Conservation (phyloP, 2,113 vertebrate species). For the Tapirus terrestris region DNA sequence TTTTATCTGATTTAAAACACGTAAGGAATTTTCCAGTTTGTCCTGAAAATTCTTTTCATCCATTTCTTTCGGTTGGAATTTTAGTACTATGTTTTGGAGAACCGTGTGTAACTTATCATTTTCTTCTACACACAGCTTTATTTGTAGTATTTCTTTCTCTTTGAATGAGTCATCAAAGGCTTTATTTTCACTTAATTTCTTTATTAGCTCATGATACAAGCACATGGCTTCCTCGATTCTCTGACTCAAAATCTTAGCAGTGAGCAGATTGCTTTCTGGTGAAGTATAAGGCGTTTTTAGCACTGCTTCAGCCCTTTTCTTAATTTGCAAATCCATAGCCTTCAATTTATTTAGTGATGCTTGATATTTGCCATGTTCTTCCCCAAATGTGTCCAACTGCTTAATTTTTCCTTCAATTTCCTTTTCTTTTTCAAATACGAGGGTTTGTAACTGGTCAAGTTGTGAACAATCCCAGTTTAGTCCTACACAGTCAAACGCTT, state of each 20-base stretch:
- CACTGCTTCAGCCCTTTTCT: constrained; percentile 82
- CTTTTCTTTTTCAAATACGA: constrained; percentile 77
- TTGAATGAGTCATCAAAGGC: constrained; percentile 87
- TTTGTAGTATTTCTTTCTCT: constrained; percentile 84
- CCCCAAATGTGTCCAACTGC: constrained; percentile 78
- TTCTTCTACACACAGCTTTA: constrained; percentile 83
- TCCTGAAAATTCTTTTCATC: constrained; percentile 82
- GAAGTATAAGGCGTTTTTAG: constrained; percentile 66
- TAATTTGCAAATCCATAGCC: constrained; percentile 83
- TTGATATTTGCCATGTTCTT: constrained; percentile 85
- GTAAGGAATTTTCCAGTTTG: constrained; percentile 80
- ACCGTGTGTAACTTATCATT: constrained; percentile 79
- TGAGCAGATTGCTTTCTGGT: constrained; percentile 80
- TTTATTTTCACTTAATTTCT: constrained; percentile 85
- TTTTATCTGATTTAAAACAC: constrained; percentile 84
- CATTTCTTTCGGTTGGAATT: constrained; percentile 81
- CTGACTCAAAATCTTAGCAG: constrained; percentile 85
- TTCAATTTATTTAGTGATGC: constrained; percentile 86
- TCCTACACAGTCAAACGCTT: constrained; percentile 80
- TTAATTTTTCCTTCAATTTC: constrained; percentile 86
- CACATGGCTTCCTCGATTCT: constrained; percentile 86
- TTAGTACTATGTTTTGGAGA: constrained; percentile 83
- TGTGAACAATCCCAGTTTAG: constrained; percentile 83
- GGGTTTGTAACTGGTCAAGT: constrained; percentile 79
- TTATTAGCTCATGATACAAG: constrained; percentile 83